A percentile compares a stretch with the other conserved stretches of the same genome.
phyloP scores from a whole-genome alignment of 2,888 invertebrate genomes.

The Aleiodes leptofemur region DNA sequence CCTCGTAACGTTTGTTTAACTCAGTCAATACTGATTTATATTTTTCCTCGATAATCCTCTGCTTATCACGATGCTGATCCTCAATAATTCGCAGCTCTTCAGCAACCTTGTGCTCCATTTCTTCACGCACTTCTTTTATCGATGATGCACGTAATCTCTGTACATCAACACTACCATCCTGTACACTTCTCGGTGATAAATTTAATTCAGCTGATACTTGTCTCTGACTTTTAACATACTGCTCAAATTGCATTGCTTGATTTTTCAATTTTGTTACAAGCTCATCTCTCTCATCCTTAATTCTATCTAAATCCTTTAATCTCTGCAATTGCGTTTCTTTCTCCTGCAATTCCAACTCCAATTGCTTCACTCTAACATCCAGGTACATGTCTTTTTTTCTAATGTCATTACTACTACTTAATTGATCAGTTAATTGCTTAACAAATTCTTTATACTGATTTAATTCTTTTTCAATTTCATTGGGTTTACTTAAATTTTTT shows the following conservation, averaged over 20 bases:
- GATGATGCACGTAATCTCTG: slow-evolving; percentile 77
- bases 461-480: slow-evolving; percentile 63
- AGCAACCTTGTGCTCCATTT: slow-evolving; percentile 82
- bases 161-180: slow-evolving; percentile 66
- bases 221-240: slow-evolving; percentile 79
- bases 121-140: slow-evolving; percentile 80
- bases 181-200: slow-evolving; percentile 62
- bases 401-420: slow-evolving; percentile 59
- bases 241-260: slow-evolving; percentile 81
- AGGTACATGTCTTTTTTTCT: slow-evolving; percentile 55
- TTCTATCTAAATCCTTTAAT: slow-evolving; percentile 65
- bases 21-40: slow-evolving; percentile 76
- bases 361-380: slow-evolving; percentile 63
- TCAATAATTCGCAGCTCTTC: slow-evolving; percentile 80
- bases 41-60: slow-evolving; percentile 77
- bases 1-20: slow-evolving; percentile 76
- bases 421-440: slow-evolving; percentile 57
- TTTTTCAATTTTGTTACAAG: slow-evolving; percentile 79
- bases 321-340: slow-evolving; percentile 62
- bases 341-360: slow-evolving; percentile 64
- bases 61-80: slow-evolving; percentile 77
- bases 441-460: slow-evolving; percentile 63
- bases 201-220: slow-evolving; percentile 68
- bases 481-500: slow-evolving; percentile 63
- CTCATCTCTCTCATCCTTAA: slow-evolving; percentile 79